Base-by-base conservation (phyloP, 1,140 invertebrate genomes). In the Hyles euphorbiae region DNA sequence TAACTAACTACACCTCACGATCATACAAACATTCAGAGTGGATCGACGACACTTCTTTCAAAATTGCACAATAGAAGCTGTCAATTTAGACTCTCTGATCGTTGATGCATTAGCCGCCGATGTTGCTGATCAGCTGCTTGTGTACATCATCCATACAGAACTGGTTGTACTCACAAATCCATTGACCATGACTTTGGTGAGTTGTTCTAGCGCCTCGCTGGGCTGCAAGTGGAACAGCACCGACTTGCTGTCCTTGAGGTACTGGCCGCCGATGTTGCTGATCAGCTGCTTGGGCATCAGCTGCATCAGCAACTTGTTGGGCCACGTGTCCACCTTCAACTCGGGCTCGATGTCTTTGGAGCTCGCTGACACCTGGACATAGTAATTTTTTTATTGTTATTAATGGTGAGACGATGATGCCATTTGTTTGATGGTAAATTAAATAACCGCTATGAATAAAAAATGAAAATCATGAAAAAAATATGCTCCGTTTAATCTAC, bases 261-360 rank as follows among this genome's bases (percentile, higher is more conserved):
- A 96, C 59, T 93, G 91, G 0, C 95, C 94, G 0, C 96, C 96
- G 70, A 97, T 96, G 81, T 93, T 97, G 59, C 95, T 95, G 68
- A 98, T 95, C 49, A 98, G 87, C 68, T 95, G 93, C 79, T 97
- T 97, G 0, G 97, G 97, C 93, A 99, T 96, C 53, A 98, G 79
- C 79, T 98, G 97, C 95, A 98, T 97, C 47, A 97, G 92, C 8
- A 99, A 81, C 81, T 97, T 98, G 56, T 92, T 91, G 3, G 97
- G 97, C 97, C 97, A 99, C 9, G 95, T 95, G 68, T 96, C 95
- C 2, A 96, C 95, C 90, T 96, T 97, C 91, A 98, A 90, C 85
- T 98, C 96, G 1, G 94, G 93, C 78, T 97, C 95, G 10, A 95
- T 95, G 72, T 96, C 95, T 67, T 94, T 95, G 0, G 92, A 91